phyloP scores from a whole-genome alignment of 2,113 vertebrate genomes.

The Dicaeum eximium region DNA sequence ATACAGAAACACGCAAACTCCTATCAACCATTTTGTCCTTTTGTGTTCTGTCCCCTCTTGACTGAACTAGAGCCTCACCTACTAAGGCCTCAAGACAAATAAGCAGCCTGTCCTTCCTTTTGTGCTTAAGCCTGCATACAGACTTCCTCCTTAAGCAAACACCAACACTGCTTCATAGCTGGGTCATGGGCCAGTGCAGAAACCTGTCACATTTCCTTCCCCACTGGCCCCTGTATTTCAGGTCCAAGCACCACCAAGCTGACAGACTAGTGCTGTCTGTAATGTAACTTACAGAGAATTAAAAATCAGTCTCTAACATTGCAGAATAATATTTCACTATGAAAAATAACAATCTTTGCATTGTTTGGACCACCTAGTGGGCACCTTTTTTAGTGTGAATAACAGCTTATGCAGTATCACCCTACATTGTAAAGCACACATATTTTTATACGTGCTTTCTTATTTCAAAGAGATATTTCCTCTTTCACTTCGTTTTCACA shows the following conservation, averaged over 20 bases:
- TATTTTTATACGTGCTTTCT: background rate
- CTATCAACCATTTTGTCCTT: background rate
- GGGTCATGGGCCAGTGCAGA: background rate
- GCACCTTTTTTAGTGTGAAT: background rate
- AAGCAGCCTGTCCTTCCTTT: background rate
- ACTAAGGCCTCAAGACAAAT: background rate
- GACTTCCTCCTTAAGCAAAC: background rate
- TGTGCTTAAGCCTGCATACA: background rate
- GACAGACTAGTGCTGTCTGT: background rate
- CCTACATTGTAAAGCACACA: background rate
- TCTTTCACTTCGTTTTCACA: background rate
- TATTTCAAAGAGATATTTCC: background rate
- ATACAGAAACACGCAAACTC: background rate
- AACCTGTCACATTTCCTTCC: background rate
- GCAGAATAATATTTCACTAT: background rate
- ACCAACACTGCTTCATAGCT: background rate
- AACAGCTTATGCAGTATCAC: background rate
- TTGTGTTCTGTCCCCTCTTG: background rate
- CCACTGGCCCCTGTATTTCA: background rate
- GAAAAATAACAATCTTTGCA: background rate
- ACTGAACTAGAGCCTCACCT: background rate
- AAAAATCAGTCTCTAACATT: background rate
- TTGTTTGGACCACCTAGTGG: background rate
- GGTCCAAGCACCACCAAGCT: background rate
- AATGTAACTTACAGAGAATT: background rate